Evolutionary conservation across 1,140 invertebrate species (phyloP).

Genomic region (Bombus superbus): DNA sequence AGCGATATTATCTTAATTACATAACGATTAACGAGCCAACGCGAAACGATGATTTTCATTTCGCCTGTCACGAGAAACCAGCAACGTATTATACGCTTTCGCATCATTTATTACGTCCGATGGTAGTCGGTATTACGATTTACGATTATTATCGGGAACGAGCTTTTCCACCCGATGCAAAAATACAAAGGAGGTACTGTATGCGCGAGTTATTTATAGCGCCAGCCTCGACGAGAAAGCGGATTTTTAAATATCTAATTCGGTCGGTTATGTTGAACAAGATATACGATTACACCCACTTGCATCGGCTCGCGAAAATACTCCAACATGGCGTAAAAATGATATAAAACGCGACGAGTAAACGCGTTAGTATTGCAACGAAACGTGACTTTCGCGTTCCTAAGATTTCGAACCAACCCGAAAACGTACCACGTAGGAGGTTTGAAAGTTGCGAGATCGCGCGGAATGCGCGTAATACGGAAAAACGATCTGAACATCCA

Average conservation of each 20-base stretch:
- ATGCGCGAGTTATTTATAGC: not conserved
- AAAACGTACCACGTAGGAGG: no score
- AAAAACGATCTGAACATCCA: no score
- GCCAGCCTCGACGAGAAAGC: not conserved
- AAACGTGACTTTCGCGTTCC: no score
- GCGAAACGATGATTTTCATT: slow-evolving; percentile 12
- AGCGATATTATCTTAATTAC: slow-evolving; percentile 36
- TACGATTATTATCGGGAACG: not conserved
- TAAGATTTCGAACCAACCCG: no score
- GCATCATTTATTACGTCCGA: slow-evolving; percentile 16
- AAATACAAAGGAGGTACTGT: not conserved
- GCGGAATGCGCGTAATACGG: no score
- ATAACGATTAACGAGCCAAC: slow-evolving; percentile 35
- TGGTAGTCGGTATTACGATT: not conserved
- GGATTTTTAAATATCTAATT: slow-evolving; percentile 2
- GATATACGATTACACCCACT: not conserved
- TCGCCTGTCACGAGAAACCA: not conserved
- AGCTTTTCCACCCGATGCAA: not conserved
- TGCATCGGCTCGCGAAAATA: no score
- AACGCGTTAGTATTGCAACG: no score
- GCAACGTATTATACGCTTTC: not conserved
- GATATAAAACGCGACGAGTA: no score
- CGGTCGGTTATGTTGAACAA: not conserved
- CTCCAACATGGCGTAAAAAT: no score
- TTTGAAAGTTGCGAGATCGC: no score